Evolutionary conservation across 1,140 invertebrate species (phyloP).

Genomic region (Oryctes rhinoceros): DNA sequence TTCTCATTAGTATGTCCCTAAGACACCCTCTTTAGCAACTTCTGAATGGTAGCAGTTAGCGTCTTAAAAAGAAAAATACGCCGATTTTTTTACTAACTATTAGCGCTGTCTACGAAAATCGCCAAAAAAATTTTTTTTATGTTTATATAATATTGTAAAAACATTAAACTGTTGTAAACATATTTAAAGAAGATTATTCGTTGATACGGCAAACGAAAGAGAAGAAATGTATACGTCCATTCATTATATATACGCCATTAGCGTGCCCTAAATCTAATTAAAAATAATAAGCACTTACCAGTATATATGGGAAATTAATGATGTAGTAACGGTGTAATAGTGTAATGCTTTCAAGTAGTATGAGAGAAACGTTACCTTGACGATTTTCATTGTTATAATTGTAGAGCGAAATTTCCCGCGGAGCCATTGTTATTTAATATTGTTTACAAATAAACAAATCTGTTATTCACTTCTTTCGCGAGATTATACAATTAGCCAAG

Average conservation of each 20-base stretch:
- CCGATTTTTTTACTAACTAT: too few species aligned
- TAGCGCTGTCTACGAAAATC: too few species aligned
- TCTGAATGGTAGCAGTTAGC: too few species aligned
- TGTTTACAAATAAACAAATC: conserved; percentile 22
- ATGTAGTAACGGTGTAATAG: background rate
- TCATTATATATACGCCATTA: too few species aligned
- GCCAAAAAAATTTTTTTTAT: too few species aligned
- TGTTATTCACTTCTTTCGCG: background rate
- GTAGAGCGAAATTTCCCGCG: conserved; percentile 4
- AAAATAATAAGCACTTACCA: background rate
- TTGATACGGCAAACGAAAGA: too few species aligned
- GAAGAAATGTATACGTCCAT: too few species aligned
- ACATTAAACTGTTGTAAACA: too few species aligned
- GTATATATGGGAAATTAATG: conserved; percentile 9
- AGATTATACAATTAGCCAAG: background rate
- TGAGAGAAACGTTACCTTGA: conserved; percentile 5
- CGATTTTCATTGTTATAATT: background rate
- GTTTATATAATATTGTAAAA: too few species aligned
- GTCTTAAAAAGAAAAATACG: too few species aligned
- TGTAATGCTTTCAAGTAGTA: background rate
- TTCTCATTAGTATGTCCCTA: background rate
- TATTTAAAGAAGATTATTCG: too few species aligned
- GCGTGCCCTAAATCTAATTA: background rate
- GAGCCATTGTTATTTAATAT: conserved; percentile 11
- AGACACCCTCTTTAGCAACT: too few species aligned